Evolutionary conservation across 2,113 vertebrate genomes (phyloP), one percentile per base, ranked within the genome.

Genomic region (Anthoscopus minutus): DNA sequence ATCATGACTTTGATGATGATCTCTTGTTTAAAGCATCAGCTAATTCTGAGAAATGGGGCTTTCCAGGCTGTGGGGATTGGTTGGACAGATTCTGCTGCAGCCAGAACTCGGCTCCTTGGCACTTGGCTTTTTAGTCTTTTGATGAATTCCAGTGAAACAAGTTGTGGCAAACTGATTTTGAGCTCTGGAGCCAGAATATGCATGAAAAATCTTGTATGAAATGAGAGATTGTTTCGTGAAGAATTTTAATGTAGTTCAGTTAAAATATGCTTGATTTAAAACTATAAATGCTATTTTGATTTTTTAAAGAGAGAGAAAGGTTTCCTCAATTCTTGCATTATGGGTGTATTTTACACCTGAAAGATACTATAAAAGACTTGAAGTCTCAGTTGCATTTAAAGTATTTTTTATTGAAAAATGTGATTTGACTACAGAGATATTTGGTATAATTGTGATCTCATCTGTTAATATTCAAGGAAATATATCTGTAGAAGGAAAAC

Each of bases 91-190:
- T n/a, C 13, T 1, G 8, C 47, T 0, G 15, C 56, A 84, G 71
- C 88, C 80, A 27, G 51, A 89, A 67, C 76, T 80, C 2, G 0
- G 51, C 69, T 86, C 65, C 69, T 88, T 93, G 94, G 92, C 90
- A 31, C 88, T 92, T 66, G 91, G 77, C 51, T 94, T 94, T 61
- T 88, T 12, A 83, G 80, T 70, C 94, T 94, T 90, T 81, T 33
- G 70, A 92, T 93, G 84, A 93, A 86, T 94, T 97, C 94, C 96
- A 95, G 89, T 81, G 92, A 97, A 93, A 97, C 97, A 96, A 96
- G 97, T 97, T 73, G 61, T 94, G 96, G 97, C 97, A 74, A 97
- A 96, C 92, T 80, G 86, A 96, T 77, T 74, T 87, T 6, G 74
- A 83, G 92, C 86, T 93, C 78, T 88, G 82, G 77, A 92, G 96